Base-by-base conservation (phyloP, 1,140 invertebrate species). In the Tetramorium parvispinum region DNA sequence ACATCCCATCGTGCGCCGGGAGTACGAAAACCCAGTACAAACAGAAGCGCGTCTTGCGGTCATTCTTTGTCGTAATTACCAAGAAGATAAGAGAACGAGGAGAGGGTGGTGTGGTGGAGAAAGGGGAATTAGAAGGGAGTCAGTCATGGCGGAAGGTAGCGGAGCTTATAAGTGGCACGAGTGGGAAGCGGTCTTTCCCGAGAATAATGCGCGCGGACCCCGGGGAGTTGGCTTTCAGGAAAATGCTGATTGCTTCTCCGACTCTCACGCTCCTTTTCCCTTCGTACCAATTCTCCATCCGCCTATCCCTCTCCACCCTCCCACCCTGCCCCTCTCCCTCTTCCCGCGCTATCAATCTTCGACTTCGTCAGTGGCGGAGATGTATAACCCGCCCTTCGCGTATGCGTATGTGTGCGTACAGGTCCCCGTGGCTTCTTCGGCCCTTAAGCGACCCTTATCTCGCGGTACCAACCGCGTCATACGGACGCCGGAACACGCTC, bases 161-260 rank as follows among this genome's bases (percentile, higher is more conserved):
- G 86, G 70, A 57, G 70, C 86, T 83, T 83, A 83, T 83, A 83
- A 83, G 79, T 83, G 79, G 79, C 66, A 83, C 79, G 66, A 61
- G 79, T 83, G 68, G 37, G 68, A 73, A 73, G 68, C 87, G 75
- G 83, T 85, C 70, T 78, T 91, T 78, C 71, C 71, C 68, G 88
- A 92, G 92, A 94, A 94, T 93, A 94, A 94, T 93, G 91, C 93
- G 86, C 81, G 86, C 81, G 66, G 82, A 91, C 90, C 86, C 91
- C 77, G 75, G 89, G 92, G 92, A 92, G 89, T 86, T 59, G 85
- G 89, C 90, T 92, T 89, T 93, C 91, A 88, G 92, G 88, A 91
- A 93, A 94, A 94, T 94, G 91, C 93, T 94, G 94, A 94, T 94
- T 94, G 93, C 93, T 92, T 93, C 91, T 85, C 86, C 85, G 79